Base-by-base conservation (phyloP, 2,888 invertebrate species). In the Acleris emargana region DNA sequence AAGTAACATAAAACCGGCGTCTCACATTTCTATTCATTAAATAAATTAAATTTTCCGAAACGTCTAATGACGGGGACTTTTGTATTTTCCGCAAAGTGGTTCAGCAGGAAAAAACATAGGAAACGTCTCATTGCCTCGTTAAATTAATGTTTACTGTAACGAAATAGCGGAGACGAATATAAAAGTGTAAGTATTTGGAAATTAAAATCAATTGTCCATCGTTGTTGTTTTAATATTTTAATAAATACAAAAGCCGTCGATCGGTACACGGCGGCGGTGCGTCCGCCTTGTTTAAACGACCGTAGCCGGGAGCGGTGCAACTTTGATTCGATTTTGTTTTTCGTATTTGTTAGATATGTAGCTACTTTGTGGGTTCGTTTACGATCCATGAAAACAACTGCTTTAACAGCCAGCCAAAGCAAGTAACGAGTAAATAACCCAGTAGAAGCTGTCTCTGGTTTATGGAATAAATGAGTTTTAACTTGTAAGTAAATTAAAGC, bases 11-110 rank as follows among this genome's bases (percentile, higher is more conserved):
- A 68, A 54, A 54, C 69, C 64, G 69, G 71, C 69, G 58, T 67
- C 69, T 76, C 71, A 70, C 70, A 72, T 76, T 73, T 62, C 71
- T 69, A 73, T 76, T 75, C 73, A 76, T 73, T 72, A 80, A 42
- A 68, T 53, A 70, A 79, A 79, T 79, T 74, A 73, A 80, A 75
- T 79, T 78, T 77, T 76, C 74, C 45, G 67, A 59, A 68, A 61
- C 58, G 59, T 59, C 54, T 60, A 67, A 76, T 76, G 76, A 71
- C 62, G 70, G 68, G 70, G 73, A 71, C 71, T 70, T 72, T 77
- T 76, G 71, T 78, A 74, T 74, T 76, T 76, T 72, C 73, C 67
- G 64, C 53, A 32, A 28, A 64, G 49, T 70, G 69, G 60, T 62
- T 59, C 67, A 68, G 71, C 62, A 70, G 73, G 69, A 76, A 75